Conservation (phyloP, 2,113 vertebrate genomes). For the Seriola aureovittata region DNA sequence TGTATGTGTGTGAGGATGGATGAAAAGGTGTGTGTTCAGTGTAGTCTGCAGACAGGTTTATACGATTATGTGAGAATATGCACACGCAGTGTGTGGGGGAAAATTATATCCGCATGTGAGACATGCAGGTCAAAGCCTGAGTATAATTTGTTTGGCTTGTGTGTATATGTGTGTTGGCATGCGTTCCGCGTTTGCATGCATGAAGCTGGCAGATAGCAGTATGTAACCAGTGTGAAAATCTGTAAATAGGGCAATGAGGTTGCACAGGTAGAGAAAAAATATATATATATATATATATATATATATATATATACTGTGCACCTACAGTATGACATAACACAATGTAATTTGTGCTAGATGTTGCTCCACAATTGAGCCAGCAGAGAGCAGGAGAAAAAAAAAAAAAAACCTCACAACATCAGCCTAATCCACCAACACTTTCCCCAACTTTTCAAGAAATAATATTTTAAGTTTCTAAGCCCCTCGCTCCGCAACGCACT, state of each 20-base stretch:
- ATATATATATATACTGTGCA: not conserved
- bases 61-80: constrained; percentile 48
- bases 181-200: constrained; percentile 14
- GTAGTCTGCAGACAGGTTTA: constrained; percentile 46
- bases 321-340: constrained; percentile 3
- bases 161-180: not conserved
- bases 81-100: constrained; percentile 9
- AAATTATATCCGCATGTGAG: constrained; percentile 22
- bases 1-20: constrained; percentile 26
- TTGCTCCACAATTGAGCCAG: constrained; percentile 1
- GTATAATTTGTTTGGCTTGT: constrained; percentile 20
- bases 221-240: constrained; percentile 18
- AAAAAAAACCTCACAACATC: constrained; percentile 33
- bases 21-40: constrained; percentile 32
- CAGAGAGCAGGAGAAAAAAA: not conserved
- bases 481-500: constrained; percentile 36
- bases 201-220: constrained; percentile 25
- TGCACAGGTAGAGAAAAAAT: constrained; percentile 3
- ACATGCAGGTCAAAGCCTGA: constrained; percentile 40
- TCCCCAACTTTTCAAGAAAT: constrained; percentile 60
- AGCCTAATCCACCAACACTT: constrained; percentile 63
- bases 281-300: constrained; percentile 6
- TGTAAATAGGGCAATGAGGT: constrained; percentile 33
- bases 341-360: constrained; percentile 24
- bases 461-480: constrained; percentile 69